Base-by-base conservation (phyloP, 1,140 invertebrate species). In the Orchesella cincta region DNA sequence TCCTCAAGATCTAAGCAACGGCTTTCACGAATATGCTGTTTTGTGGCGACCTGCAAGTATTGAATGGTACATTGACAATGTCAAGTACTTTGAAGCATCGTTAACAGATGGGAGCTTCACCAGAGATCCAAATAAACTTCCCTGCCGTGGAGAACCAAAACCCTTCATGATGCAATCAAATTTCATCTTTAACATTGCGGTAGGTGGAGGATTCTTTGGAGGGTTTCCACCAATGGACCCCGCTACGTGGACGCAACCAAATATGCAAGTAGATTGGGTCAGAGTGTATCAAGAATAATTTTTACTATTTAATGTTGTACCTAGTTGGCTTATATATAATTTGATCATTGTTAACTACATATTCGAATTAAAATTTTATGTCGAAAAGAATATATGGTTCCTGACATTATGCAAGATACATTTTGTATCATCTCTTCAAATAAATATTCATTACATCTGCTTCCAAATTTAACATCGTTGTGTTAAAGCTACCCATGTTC, bases 21-120 rank as follows among this genome's bases (percentile, higher is more conserved):
- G 77, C 62, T 81, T 74, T 33, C 80, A 81, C 36, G 80, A 81
- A 52, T 81, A 73, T 51, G 80, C 80, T 36, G 71, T 81, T 0
- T 67, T 81, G 20, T 81, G 80, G 80, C 18, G 78, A 1, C 78
- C 74, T 29, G 23, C 23, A 14, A 78, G 34, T 67, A 36, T 81
- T 14, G 80, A 78, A 67, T 81, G 78, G 76, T 81, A 79, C 51
- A 73, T 81, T 54, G 80, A 81, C 36, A 81, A 81, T 34, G 20
- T 39, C 1, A 77, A 77, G 39, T 74, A 75, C 31, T 75, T 33
- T 36, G 73, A 79, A 54, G 70, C 75, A 14, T 75, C 73, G 18
- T 73, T 79, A 14, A 77, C 52, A 20, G 78, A 79, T 54, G 75
- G 72, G 12, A 74, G 34, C 1, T 79, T 26, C 28, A 79, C 23